Percentiles rank a stretch among this genome's conserved stretches.
phyloP scores from a whole-genome alignment of 2,797 vertebrate species.

The Alca torda region DNA sequence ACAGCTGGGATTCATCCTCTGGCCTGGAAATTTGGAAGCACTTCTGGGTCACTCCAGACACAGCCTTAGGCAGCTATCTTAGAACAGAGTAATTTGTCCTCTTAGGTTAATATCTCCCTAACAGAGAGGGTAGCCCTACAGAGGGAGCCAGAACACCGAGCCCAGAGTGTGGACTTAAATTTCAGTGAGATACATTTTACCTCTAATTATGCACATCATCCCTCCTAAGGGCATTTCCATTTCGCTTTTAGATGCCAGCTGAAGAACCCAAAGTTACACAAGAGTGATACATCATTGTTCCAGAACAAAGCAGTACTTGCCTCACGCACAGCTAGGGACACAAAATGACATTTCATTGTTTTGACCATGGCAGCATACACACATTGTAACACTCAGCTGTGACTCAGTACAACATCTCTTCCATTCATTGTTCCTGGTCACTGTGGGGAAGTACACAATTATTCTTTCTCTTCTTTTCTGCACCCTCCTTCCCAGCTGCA shows the following conservation, averaged over 20 bases:
- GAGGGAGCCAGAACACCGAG: neutral
- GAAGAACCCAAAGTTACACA: constrained; percentile 60
- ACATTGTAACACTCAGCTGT: constrained; percentile 63
- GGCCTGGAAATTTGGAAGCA: neutral
- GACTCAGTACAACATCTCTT: constrained; percentile 61
- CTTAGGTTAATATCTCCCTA: neutral
- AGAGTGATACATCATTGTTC: constrained; percentile 62
- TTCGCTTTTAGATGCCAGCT: constrained; percentile 47
- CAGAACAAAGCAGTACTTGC: constrained; percentile 64
- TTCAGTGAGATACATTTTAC: constrained; percentile 34
- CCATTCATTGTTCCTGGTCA: constrained; percentile 63
- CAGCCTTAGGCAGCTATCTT: neutral
- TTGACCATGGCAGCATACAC: constrained; percentile 53
- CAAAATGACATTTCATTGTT: constrained; percentile 68
- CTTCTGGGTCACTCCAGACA: neutral
- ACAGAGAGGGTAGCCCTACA: neutral
- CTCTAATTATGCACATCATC: constrained; percentile 34
- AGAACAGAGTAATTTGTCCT: neutral
- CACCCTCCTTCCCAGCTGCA: constrained; percentile 28
- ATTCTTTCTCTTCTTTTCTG: constrained; percentile 41
- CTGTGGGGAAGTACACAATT: constrained; percentile 62
- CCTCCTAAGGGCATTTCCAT: constrained; percentile 42
- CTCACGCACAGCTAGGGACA: constrained; percentile 58
- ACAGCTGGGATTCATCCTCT: neutral
- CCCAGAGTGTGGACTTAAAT: neutral